These are phyloP conservation scores for Apaloderma vittatum DNA, from an alignment of 2,113 vertebrate genomes.

Conservation along the genomic window DNA sequence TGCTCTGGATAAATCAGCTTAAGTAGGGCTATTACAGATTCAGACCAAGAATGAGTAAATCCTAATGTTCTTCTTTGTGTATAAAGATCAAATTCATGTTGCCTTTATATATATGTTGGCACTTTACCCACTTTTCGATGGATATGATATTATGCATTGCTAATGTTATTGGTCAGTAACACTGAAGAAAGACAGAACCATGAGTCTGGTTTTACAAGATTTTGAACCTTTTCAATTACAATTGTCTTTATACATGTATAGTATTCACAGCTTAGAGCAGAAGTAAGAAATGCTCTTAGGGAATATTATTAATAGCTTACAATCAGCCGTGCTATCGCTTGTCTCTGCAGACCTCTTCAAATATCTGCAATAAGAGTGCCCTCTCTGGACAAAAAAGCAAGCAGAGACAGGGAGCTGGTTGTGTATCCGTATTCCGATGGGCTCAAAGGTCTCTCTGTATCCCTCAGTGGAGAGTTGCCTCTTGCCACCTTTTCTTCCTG, in stretches of 20 bases:
- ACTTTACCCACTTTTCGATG: not conserved
- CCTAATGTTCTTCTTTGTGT: not conserved
- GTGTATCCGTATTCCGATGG: accelerated
- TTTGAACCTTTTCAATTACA: not conserved
- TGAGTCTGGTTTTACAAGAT: not conserved
- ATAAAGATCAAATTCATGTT: not conserved
- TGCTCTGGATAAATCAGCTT: not conserved
- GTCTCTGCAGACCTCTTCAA: not conserved
- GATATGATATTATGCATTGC: not conserved
- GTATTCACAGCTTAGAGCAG: not conserved
- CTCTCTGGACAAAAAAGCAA: slow-evolving; percentile 37
- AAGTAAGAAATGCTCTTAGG: not conserved
- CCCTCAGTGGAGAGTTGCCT: accelerated
- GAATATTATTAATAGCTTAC: not conserved
- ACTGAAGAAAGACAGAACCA: not conserved
- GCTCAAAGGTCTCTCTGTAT: not conserved
- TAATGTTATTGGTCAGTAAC: not conserved
- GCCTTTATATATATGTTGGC: not conserved
- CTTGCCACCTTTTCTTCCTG: not conserved
- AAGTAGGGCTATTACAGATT: not conserved
- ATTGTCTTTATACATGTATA: not conserved
- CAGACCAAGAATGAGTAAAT: not conserved
- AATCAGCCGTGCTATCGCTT: not conserved
- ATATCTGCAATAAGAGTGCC: slow-evolving; percentile 46
- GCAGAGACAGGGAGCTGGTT: not conserved